A percentile compares a stretch with the other conserved stretches of the same genome.
These are phyloP conservation scores for Phrixothrix hirtus DNA, from an alignment of 2,888 invertebrate species.

Conservation along the genomic window DNA sequence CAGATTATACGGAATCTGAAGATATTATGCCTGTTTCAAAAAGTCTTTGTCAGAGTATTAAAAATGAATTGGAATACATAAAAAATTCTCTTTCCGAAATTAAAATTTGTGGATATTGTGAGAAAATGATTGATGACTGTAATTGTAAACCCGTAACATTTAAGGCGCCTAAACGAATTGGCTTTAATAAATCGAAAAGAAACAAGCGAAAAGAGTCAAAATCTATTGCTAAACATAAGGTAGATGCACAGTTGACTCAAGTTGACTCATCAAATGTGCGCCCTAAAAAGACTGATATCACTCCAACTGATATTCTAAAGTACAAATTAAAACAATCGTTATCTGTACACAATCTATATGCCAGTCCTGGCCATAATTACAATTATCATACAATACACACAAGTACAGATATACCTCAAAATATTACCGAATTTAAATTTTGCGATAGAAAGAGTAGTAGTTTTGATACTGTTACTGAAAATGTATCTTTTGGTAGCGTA, in stretches of 20 bases:
- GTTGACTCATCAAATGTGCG: slow-evolving; percentile 2
- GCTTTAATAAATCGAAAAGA: neutral
- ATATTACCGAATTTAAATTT: slow-evolving; percentile 21
- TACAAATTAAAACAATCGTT: slow-evolving; percentile 53
- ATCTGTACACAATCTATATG: slow-evolving; percentile 52
- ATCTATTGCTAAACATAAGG: neutral
- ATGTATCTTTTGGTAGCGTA: slow-evolving; percentile 11
- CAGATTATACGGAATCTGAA: no score
- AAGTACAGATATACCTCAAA: slow-evolving; percentile 29
- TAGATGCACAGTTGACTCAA: neutral
- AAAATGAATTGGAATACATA: slow-evolving; percentile 9
- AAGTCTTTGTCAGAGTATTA: no score
- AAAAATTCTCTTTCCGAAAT: slow-evolving; percentile 9
- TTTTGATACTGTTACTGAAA: slow-evolving; percentile 27
- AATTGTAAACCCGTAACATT: slow-evolving; percentile 11
- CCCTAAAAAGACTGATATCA: slow-evolving; percentile 35
- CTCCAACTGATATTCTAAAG: slow-evolving; percentile 44
- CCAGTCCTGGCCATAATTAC: slow-evolving; percentile 30
- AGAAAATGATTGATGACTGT: slow-evolving; percentile 7
- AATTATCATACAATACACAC: slow-evolving; percentile 55
- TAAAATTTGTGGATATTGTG: slow-evolving; percentile 15
- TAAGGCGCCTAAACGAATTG: slow-evolving; percentile 17
- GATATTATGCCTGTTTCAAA: no score
- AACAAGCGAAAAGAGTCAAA: neutral
- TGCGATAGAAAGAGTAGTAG: slow-evolving; percentile 20